These are phyloP conservation scores for Lasius platythorax DNA, from an alignment of 2,888 invertebrate species.

Conservation along the genomic window DNA sequence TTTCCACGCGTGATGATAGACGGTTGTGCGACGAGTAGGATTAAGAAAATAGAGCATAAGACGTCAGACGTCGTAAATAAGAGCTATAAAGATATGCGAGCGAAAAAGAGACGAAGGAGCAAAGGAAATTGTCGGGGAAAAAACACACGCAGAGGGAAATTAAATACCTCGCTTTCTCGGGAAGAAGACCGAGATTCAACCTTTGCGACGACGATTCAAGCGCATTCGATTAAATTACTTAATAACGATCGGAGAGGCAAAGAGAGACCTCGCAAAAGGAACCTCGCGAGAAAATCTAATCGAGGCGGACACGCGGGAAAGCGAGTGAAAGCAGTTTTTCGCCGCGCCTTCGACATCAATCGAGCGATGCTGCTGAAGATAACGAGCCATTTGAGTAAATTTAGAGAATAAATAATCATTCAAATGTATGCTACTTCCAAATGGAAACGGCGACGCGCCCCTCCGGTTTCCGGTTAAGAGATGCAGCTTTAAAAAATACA, in stretches of 20 bases:
- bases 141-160: neutral
- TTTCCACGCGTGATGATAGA: constrained; percentile 55
- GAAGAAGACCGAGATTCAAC: neutral
- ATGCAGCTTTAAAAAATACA: neutral
- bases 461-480: neutral
- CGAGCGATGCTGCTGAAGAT: constrained; percentile 57
- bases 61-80: constrained; percentile 18
- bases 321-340: constrained; percentile 75
- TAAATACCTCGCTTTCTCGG: constrained; percentile 15
- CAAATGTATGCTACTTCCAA: constrained; percentile 15
- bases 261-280: constrained; percentile 8
- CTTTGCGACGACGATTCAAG: neutral
- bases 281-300: constrained; percentile 1
- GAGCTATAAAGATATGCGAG: neutral
- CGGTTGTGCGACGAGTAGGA: constrained; percentile 43
- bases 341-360: constrained; percentile 33
- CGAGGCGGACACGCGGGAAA: constrained; percentile 61
- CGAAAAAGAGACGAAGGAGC: neutral
- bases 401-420: constrained; percentile 38
- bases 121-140: constrained; percentile 17
- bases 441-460: neutral
- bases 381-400: constrained; percentile 60
- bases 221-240: constrained; percentile 32
- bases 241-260: constrained; percentile 16
- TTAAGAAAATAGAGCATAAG: constrained; percentile 24